Evolutionary conservation across 1,140 invertebrate species (phyloP).

Genomic region (Lucilia cuprina): DNA sequence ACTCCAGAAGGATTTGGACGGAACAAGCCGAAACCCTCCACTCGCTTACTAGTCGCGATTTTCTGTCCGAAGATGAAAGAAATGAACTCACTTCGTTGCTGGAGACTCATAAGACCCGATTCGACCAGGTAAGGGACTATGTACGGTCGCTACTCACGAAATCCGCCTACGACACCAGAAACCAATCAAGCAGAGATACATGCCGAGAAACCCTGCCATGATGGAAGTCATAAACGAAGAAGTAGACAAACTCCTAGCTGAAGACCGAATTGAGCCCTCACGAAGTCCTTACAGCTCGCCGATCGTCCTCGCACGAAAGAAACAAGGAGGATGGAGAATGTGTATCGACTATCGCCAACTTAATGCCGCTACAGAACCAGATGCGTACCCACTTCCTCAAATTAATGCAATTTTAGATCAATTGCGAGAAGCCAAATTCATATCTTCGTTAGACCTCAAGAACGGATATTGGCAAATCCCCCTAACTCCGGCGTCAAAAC

Average conservation of each 20-base stretch:
- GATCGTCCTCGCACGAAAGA: background rate
- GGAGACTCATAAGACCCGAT: no score
- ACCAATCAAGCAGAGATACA: no score
- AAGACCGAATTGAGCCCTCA: background rate
- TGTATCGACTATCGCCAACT: background rate
- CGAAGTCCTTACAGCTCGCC: background rate
- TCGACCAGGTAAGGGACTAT: no score
- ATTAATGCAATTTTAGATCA: background rate
- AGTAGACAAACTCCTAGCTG: background rate
- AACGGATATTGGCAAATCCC: constrained; percentile 59
- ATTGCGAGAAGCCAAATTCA: background rate
- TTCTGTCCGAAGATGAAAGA: no score
- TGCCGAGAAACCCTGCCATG: background rate
- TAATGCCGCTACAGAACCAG: background rate
- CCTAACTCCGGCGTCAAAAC: constrained; percentile 43
- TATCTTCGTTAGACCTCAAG: constrained; percentile 47
- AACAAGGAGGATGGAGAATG: background rate
- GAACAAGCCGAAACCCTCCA: no score
- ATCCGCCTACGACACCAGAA: no score
- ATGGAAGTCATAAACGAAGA: constrained; percentile 9
- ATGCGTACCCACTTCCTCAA: background rate
- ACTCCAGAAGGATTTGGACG: no score
- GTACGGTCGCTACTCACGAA: no score
- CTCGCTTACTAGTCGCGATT: no score
- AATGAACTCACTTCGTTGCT: no score